phyloP scores from a whole-genome alignment of 2,888 invertebrate genomes.

The Hylaea fasciaria region DNA sequence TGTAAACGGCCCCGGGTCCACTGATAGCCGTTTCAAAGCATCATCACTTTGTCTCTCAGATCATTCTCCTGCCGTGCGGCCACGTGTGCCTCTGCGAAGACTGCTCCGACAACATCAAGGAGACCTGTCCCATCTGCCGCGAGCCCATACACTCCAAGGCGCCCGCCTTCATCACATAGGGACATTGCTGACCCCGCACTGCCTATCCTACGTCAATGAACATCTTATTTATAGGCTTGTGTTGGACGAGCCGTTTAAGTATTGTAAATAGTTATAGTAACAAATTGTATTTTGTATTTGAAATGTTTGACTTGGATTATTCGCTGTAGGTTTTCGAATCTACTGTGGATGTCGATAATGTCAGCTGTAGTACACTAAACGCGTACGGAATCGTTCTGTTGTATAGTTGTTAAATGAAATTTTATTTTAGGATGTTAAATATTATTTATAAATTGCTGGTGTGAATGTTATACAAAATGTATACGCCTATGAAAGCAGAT shows the following conservation, averaged over 20 bases:
- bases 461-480: constrained; percentile 9
- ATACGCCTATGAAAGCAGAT: not conserved
- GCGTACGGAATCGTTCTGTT: constrained; percentile 6
- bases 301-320: too few relatives aligned
- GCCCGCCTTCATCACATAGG: constrained; percentile 90
- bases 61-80: constrained; percentile 94
- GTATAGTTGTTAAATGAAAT: constrained; percentile 20
- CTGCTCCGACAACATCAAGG: constrained; percentile 89
- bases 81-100: constrained; percentile 96
- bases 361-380: not conserved
- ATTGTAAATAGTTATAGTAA: constrained; percentile 10
- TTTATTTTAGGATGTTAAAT: constrained; percentile 22
- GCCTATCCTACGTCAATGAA: not conserved
- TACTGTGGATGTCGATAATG: not conserved
- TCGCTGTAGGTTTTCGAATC: too few relatives aligned
- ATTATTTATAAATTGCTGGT: constrained; percentile 14
- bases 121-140: constrained; percentile 92
- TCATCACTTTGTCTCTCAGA: too few relatives aligned
- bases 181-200: too few relatives aligned
- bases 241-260: too few relatives aligned
- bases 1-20: too few relatives aligned
- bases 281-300: not conserved
- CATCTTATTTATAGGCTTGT: too few relatives aligned
- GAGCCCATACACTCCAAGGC: constrained; percentile 87
- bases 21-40: too few relatives aligned